Conservation (phyloP, 2,888 invertebrate species). For the Phasia obesa region DNA sequence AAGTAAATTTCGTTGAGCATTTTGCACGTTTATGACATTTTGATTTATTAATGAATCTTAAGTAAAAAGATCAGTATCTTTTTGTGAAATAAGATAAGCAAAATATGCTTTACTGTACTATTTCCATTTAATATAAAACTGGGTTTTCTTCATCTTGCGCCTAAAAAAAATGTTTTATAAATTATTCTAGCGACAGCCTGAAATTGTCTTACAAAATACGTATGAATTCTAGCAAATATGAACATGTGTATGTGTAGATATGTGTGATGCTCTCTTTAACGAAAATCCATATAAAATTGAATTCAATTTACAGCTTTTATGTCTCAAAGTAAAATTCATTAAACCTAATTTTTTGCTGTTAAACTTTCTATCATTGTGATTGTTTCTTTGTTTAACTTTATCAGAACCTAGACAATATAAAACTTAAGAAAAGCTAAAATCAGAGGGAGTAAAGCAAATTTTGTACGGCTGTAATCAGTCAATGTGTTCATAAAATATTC, state of each 20-base stretch:
- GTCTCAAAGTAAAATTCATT: constrained; percentile 67
- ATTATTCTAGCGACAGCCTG: constrained; percentile 73
- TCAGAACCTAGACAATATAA: neutral
- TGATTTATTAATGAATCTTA: constrained; percentile 80
- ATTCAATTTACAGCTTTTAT: constrained; percentile 4
- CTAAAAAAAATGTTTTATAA: constrained; percentile 72
- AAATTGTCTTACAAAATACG: constrained; percentile 13
- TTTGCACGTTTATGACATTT: constrained; percentile 79
- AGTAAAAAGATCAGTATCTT: constrained; percentile 74
- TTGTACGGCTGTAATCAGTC: constrained; percentile 31
- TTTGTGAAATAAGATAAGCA: neutral
- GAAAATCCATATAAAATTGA: constrained; percentile 41
- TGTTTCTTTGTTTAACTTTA: neutral
- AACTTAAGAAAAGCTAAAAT: neutral
- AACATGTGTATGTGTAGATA: too few species aligned
- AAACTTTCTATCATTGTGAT: neutral
- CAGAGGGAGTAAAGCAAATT: neutral
- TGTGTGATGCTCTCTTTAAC: constrained; percentile 75
- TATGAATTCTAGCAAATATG: constrained; percentile 39
- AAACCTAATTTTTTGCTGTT: constrained; percentile 32
- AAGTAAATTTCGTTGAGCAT: constrained; percentile 42
- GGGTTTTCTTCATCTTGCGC: neutral
- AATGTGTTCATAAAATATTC: constrained; percentile 63
- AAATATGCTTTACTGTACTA: neutral
- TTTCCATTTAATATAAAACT: neutral